Base-by-base conservation (phyloP, 2,888 invertebrate species). In the Hoplodrina ambigua region DNA sequence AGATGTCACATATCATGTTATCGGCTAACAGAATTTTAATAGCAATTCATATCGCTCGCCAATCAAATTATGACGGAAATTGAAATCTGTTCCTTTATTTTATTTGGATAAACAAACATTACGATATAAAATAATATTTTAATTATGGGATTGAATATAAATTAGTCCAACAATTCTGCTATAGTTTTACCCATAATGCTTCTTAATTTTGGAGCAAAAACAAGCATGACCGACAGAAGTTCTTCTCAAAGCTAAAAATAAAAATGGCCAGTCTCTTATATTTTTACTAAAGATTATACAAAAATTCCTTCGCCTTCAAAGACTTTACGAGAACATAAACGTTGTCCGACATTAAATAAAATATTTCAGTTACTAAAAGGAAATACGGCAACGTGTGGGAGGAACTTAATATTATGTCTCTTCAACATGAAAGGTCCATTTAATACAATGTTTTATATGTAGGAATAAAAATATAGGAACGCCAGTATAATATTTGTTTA, bases 361-460 rank as follows among this genome's bases (percentile, higher is more conserved):
- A 79, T 79, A 49, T 66, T 55, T 56, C 53, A 55, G 44, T 65
- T 54, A 61, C 54, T 75, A 25, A 67, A 58, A 73, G 50, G 55
- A 49, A 55, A 74, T 30, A 53, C 44, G 25, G n/a, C 20, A 2
- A 37, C 1, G 50, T 37, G 75, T 68, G 37, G 75, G 62, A 68
- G 46, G 50, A 53, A 59, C 57, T 64, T 59, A 55, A 52, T 46
- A 46, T 46, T 53, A 55, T 50, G 52, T 75, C 68, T 57, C 19
- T 17, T 6, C 37, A 20, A 52, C 53, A 59, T 68, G 54, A 78
- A 66, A 66, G 57, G n/a, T 66, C 60, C 53, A 61, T 64, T 64
- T 54, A 10, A 4, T 33, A 17, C 41, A 8, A 17, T n/a, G 13
- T 59, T 56, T 49, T 1, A 70, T 17, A 50, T 33, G 46, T 53